phyloP scores from a whole-genome alignment of 2,888 invertebrate species.

The Netelia melanura region DNA sequence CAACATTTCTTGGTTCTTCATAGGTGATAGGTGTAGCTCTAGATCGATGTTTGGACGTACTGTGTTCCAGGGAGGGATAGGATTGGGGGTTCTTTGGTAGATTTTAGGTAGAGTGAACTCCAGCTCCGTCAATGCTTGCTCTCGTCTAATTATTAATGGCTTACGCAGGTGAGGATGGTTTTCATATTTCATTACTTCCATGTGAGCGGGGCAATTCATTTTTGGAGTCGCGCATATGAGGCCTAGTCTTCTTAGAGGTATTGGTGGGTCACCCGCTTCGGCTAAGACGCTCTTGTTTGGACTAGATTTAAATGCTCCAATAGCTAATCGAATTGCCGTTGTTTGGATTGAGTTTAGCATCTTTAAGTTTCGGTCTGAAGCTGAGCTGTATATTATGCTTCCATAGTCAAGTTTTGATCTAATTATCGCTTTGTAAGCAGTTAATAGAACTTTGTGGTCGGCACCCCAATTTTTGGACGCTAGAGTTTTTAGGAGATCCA shows the following conservation, averaged over 20 bases:
- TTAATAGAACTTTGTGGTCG: constrained; percentile 39
- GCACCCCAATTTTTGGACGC: constrained; percentile 52
- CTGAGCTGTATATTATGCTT: constrained; percentile 55
- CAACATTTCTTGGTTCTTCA: background rate
- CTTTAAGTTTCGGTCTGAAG: constrained; percentile 23
- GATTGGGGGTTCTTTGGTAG: background rate
- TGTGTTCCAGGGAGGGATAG: constrained; percentile 30
- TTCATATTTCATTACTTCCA: background rate
- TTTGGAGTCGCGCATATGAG: background rate
- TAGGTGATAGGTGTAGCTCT: background rate
- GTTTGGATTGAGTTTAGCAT: constrained; percentile 49
- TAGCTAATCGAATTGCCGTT: constrained; percentile 41
- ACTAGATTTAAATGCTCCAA: constrained; percentile 51
- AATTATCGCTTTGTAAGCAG: constrained; percentile 55
- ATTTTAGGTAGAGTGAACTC: constrained; percentile 18
- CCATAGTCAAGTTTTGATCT: constrained; percentile 63
- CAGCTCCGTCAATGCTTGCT: background rate
- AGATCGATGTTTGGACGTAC: constrained; percentile 15
- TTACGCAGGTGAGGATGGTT: background rate
- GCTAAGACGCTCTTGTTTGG: constrained; percentile 17
- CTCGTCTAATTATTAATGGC: constrained; percentile 1
- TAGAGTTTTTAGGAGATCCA: constrained; percentile 21
- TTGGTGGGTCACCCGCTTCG: constrained; percentile 20
- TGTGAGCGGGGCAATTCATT: background rate
- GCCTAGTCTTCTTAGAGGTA: constrained; percentile 39